Evolutionary conservation across 2,888 invertebrate genomes (phyloP).

Genomic region (Tetramorium bicarinatum): DNA sequence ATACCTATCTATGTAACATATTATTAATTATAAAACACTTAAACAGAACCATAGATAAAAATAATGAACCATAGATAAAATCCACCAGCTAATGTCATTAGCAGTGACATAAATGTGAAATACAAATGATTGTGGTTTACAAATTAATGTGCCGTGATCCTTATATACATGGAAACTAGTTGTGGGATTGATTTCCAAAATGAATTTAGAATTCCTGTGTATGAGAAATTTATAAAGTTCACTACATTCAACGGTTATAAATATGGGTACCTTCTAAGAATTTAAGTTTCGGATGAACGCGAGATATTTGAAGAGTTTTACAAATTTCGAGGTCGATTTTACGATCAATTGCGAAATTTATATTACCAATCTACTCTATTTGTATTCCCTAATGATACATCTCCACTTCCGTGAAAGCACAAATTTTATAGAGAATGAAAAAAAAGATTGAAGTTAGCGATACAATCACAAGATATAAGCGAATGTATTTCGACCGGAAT

Average conservation of each 20-base stretch:
- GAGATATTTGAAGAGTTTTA: slow-evolving; percentile 58
- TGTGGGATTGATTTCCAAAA: slow-evolving; percentile 31
- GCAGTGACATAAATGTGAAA: slow-evolving; percentile 69
- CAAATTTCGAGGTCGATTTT: slow-evolving; percentile 52
- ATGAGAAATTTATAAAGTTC: slow-evolving; percentile 60
- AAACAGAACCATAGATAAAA: slow-evolving; percentile 68
- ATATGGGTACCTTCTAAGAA: slow-evolving; percentile 12
- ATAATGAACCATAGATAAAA: slow-evolving; percentile 44
- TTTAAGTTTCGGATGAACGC: slow-evolving; percentile 46
- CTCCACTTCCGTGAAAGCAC: slow-evolving; percentile 77
- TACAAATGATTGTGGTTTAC: slow-evolving; percentile 69
- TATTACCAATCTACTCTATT: slow-evolving; percentile 69
- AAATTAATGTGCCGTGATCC: slow-evolving; percentile 70
- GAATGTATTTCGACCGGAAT: slow-evolving; percentile 55
- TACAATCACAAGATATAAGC: slow-evolving; percentile 44
- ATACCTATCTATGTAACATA: slow-evolving; percentile 80
- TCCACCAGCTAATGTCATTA: slow-evolving; percentile 64
- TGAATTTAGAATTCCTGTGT: slow-evolving; percentile 51
- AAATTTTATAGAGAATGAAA: slow-evolving; percentile 73
- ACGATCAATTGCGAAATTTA: slow-evolving; percentile 51
- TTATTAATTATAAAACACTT: slow-evolving; percentile 71
- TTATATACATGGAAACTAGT: slow-evolving; percentile 29
- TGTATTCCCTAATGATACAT: slow-evolving; percentile 72
- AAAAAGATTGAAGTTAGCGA: slow-evolving; percentile 42
- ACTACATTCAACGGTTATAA: slow-evolving; percentile 33